Conservation (phyloP, 2,797 vertebrate species). For the Gymnopithys bicolor region DNA sequence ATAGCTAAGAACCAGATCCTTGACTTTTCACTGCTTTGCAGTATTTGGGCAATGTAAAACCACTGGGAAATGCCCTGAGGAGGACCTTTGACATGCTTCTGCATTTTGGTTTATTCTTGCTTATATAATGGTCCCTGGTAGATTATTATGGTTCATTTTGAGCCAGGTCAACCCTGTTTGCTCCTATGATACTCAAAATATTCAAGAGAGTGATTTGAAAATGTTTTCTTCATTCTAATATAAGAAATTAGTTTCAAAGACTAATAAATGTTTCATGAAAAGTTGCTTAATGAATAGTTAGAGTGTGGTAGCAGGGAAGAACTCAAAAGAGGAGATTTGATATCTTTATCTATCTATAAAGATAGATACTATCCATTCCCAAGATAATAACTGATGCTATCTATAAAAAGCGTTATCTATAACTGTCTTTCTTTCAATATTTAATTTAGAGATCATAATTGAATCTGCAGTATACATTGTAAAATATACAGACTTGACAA, state of each 20-base stretch:
- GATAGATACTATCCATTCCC: background rate
- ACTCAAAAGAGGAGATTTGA: background rate
- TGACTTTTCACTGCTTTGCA: background rate
- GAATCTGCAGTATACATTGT: background rate
- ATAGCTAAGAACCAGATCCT: background rate
- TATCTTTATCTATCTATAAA: background rate
- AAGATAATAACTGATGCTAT: slow-evolving; percentile 39
- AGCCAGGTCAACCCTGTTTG: background rate
- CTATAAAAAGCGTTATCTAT: slow-evolving; percentile 22
- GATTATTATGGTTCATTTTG: background rate
- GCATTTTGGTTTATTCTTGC: background rate
- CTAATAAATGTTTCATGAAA: background rate
- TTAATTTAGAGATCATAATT: slow-evolving; percentile 14
- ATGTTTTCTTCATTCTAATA: background rate
- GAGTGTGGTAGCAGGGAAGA: background rate
- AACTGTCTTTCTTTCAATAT: background rate
- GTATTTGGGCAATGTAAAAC: background rate
- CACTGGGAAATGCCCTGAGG: background rate
- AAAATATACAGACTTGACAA: background rate
- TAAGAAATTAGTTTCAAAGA: background rate
- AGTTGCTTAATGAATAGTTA: background rate
- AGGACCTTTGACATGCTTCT: background rate
- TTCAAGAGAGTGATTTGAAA: background rate
- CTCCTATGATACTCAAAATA: background rate
- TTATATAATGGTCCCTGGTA: background rate